A percentile compares a stretch with the other conserved stretches of the same genome.
phyloP scores from a whole-genome alignment of 1,140 invertebrate genomes.

The Chymomyza costata region DNA sequence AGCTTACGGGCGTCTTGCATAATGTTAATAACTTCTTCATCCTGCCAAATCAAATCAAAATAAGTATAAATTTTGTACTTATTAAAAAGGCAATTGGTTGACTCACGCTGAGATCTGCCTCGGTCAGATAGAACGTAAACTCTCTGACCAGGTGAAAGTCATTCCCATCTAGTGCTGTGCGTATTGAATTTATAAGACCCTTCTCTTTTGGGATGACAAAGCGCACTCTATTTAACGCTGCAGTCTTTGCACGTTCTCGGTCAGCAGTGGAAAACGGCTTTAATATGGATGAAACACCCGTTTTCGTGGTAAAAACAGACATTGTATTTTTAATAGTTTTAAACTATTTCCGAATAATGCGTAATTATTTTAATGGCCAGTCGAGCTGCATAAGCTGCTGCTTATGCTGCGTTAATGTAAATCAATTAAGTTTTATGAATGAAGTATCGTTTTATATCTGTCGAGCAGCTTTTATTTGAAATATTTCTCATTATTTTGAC shows the following conservation, averaged over 20 bases:
- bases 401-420: no score
- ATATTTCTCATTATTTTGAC: no score
- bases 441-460: no score
- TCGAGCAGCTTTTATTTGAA: no score
- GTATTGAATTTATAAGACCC: slow-evolving; percentile 46
- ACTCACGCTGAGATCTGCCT: slow-evolving; percentile 53
- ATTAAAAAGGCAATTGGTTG: background rate
- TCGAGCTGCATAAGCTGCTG: no score
- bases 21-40: slow-evolving; percentile 78
- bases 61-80: background rate
- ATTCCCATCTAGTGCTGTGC: slow-evolving; percentile 38
- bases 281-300: slow-evolving; percentile 55
- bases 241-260: slow-evolving; percentile 49
- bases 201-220: slow-evolving; percentile 52
- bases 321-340: slow-evolving; percentile 18
- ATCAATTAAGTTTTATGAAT: no score
- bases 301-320: slow-evolving; percentile 60
- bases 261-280: slow-evolving; percentile 49
- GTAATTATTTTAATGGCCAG: no score
- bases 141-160: slow-evolving; percentile 59
- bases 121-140: slow-evolving; percentile 48
- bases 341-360: slow-evolving; percentile 25
- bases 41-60: slow-evolving; percentile 60
- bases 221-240: slow-evolving; percentile 58
- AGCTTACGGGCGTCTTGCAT: slow-evolving; percentile 78